Evolutionary conservation across 92 coral and sea anemone species (phyloP).

Genomic region (Parazoanthus atlanticus): DNA sequence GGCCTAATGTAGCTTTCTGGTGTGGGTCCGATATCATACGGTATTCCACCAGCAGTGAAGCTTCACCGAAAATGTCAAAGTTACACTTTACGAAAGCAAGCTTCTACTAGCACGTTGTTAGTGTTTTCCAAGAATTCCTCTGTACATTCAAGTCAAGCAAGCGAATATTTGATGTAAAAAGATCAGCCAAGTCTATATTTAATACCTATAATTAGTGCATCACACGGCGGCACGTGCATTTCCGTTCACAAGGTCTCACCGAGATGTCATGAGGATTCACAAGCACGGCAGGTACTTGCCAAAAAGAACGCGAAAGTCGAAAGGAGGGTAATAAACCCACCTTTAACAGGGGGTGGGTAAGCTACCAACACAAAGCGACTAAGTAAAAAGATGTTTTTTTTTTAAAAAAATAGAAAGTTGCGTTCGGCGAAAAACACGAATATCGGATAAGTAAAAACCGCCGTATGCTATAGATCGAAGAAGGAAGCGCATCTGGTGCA

Average conservation of each 20-base stretch:
- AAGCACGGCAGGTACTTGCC: too few relatives aligned
- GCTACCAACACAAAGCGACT: not conserved
- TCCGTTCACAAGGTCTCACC: not conserved
- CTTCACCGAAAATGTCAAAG: not conserved
- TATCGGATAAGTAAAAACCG: not conserved
- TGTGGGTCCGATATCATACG: not conserved
- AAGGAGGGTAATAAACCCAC: slow-evolving; percentile 13
- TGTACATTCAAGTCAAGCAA: not conserved
- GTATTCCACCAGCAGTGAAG: not conserved
- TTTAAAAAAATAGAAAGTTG: too few relatives aligned
- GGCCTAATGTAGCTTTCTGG: not conserved
- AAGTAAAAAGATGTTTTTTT: not conserved
- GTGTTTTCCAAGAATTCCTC: not conserved
- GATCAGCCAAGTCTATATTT: not conserved
- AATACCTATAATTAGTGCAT: not conserved
- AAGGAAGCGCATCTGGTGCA: too few relatives aligned
- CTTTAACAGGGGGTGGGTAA: slow-evolving; percentile 1
- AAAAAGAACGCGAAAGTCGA: not conserved
- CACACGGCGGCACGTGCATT: not conserved
- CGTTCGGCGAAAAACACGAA: not conserved
- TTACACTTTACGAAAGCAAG: not conserved
- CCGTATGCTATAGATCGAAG: too few relatives aligned
- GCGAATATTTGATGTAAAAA: not conserved
- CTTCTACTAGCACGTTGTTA: not conserved
- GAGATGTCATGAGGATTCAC: not conserved